These are phyloP conservation scores for Heliconius eleuchia DNA, from an alignment of 1,140 invertebrate species.

Conservation along the genomic window DNA sequence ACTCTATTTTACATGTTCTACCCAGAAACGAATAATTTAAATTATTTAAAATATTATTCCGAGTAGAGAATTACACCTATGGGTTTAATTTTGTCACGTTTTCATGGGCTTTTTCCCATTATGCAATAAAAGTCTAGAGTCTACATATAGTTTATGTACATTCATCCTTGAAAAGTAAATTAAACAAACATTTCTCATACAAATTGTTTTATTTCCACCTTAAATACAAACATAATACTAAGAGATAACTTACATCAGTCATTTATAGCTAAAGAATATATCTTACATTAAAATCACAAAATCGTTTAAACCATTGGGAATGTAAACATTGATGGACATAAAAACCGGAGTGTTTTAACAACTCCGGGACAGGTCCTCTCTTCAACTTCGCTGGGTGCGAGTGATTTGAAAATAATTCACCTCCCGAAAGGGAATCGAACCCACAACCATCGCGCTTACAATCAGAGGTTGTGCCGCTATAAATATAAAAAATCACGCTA, in stretches of 20 bases:
- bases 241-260: constrained; percentile 57
- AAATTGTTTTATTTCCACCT: constrained; percentile 1
- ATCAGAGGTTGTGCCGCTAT: no score
- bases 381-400: background rate
- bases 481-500: background rate
- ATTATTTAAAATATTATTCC: no score
- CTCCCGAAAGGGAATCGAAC: no score
- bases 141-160: no score
- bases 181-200: background rate
- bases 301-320: constrained; percentile 30
- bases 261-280: constrained; percentile 35
- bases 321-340: constrained; percentile 18
- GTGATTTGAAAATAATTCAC: no score
- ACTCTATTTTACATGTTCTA: no score
- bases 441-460: no score
- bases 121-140: no score
- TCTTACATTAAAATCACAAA: constrained; percentile 38
- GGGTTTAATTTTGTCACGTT: no score
- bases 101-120: no score
- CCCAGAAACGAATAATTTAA: no score
- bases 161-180: background rate
- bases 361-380: background rate
- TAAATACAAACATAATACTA: constrained; percentile 40
- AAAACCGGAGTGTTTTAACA: background rate
- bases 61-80: no score